Base-by-base conservation (phyloP, 2,113 vertebrate genomes). In the Oncorhynchus keta region DNA sequence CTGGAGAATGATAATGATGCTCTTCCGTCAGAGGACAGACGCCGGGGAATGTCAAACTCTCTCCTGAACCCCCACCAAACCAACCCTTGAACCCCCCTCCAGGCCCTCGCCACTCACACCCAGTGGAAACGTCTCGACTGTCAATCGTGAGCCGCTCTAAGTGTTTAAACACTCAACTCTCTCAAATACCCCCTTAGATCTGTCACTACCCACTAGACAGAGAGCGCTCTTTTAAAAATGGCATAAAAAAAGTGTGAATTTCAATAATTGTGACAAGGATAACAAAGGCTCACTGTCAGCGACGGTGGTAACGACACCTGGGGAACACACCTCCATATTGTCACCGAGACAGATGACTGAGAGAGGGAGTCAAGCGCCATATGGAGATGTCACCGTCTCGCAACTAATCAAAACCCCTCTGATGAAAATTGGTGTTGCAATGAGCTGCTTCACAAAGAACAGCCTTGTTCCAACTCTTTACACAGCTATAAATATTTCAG, bases 231-330 rank as follows among this genome's bases (percentile, higher is more conserved):
- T 45, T 73, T 39, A 65, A 72, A 72, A 72, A 28, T 55, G 48
- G 12, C 2, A 0, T 20, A 66, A 51, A 72, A 55, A 61, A 78
- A 30, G 68, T 55, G 68, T 76, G 68, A 71, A 55, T 61, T 77
- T 74, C 67, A 70, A 74, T 77, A 74, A 77, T 74, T 78, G 76
- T 74, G 80, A 77, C 67, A 81, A 81, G 51, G 14, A 55, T 55
- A 55, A 55, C 51, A 81, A 76, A 70, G 68, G 67, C 72, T 32
- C 39, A 13, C 48, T 30, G 57, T 73, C 57, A 4, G 68, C 67
- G 20, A 66, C 26, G 5, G 57, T 28, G 51, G 67, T 64, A 70
- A 69, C 64, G 55, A 77, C 70, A 65, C 49, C 69, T 26, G 59
- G 73, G 67, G 66, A 76, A 51, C 70, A 73, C 55, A 57, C 67